Evolutionary conservation across 2,888 invertebrate genomes (phyloP).

Genomic region (Pseudeuparius sepicola): DNA sequence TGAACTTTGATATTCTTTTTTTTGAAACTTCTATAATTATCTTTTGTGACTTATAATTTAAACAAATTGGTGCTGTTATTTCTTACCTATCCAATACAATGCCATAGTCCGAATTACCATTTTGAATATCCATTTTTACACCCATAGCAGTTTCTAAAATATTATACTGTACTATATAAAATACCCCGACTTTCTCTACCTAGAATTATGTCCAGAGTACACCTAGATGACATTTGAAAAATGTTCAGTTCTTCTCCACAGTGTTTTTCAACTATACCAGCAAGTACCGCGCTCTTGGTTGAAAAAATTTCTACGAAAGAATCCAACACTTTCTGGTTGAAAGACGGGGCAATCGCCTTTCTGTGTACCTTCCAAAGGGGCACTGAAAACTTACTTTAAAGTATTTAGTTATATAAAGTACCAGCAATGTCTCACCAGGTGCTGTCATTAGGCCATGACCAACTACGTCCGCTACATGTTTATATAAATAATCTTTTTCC

Average conservation of each 20-base stretch:
- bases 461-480: conserved; percentile 8
- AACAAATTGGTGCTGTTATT: too few species aligned
- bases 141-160: conserved; percentile 16
- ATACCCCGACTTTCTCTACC: too few species aligned
- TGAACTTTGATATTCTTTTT: too few species aligned
- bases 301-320: conserved; percentile 52
- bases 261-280: conserved; percentile 37
- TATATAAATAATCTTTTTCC: conserved; percentile 12
- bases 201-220: conserved; percentile 47
- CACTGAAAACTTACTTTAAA: conserved; percentile 34
- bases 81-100: conserved; percentile 11
- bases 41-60: too few species aligned
- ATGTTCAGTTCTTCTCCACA: conserved; percentile 41
- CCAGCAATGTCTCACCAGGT: neutral
- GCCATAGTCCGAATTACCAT: conserved; percentile 3
- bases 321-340: conserved; percentile 52
- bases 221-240: conserved; percentile 44
- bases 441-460: conserved; percentile 12
- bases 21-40: too few species aligned
- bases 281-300: conserved; percentile 45
- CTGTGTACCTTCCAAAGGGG: conserved; percentile 50
- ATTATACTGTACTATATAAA: too few species aligned
- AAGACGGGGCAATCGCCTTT: conserved; percentile 50
- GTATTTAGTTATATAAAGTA: neutral
- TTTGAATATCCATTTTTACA: conserved; percentile 13